These are phyloP conservation scores for Ctenopoma multispine DNA, from an alignment of 2,797 vertebrate species.

Conservation along the genomic window DNA sequence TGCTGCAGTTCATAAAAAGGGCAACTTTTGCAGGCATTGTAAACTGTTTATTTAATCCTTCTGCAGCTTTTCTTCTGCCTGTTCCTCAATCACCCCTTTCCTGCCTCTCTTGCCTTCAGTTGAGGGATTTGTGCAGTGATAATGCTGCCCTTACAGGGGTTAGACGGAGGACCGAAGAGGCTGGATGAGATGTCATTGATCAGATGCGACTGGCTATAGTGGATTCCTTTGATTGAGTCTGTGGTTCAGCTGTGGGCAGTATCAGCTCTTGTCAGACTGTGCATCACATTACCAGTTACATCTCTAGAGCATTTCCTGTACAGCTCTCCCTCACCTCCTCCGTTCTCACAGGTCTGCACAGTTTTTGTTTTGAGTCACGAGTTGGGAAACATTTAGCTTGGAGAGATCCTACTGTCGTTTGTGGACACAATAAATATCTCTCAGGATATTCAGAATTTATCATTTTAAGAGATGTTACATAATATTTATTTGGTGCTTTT, in stretches of 20 bases:
- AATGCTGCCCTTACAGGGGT: conserved; percentile 26
- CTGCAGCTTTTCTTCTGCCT: conserved; percentile 6
- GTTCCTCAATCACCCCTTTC: conserved; percentile 8
- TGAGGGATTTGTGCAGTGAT: conserved; percentile 33
- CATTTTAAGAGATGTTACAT: background rate
- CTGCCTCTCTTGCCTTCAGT: conserved; percentile 28
- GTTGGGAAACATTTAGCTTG: conserved; percentile 26
- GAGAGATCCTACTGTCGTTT: conserved; percentile 35
- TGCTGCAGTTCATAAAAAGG: conserved; percentile 9
- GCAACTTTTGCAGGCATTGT: conserved; percentile 8
- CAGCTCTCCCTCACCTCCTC: conserved; percentile 22
- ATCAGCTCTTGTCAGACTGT: conserved; percentile 21
- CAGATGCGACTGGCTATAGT: conserved; percentile 18
- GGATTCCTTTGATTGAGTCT: conserved; percentile 35
- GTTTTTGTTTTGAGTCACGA: conserved; percentile 44
- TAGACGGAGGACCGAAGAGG: conserved; percentile 29
- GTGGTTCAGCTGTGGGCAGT: conserved; percentile 21
- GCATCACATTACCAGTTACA: conserved; percentile 25
- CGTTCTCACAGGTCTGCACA: conserved; percentile 31
- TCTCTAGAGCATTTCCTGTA: conserved; percentile 25
- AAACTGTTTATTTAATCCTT: conserved; percentile 19
- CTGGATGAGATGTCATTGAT: conserved; percentile 58
- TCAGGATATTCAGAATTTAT: conserved; percentile 11
- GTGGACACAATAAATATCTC: conserved; percentile 11
- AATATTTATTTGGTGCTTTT: conserved; percentile 28